Evolutionary conservation across 2,113 vertebrate species (phyloP).

Genomic region (Hyaena hyaena): DNA sequence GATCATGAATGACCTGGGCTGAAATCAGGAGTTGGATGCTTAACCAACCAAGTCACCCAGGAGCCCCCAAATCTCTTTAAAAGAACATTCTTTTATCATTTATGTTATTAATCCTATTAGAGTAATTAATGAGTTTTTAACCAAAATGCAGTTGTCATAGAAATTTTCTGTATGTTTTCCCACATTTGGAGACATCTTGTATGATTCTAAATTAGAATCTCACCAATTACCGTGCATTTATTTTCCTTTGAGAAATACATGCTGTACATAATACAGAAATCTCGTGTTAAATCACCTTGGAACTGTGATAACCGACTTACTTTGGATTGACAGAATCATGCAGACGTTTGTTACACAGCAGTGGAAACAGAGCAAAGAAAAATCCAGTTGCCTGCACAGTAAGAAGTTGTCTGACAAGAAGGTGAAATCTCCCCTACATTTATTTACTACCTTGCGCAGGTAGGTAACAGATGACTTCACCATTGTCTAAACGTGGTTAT

Average conservation of each 20-base stretch:
- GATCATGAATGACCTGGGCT: not conserved
- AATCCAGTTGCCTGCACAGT: conserved; percentile 90
- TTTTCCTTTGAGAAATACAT: not conserved
- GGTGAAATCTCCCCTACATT: conserved; percentile 94
- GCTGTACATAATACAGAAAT: not conserved
- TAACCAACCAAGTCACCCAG: not conserved
- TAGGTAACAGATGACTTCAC: conserved; percentile 74
- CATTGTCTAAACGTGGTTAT: accelerated
- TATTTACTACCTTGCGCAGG: conserved; percentile 95
- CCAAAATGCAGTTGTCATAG: not conserved
- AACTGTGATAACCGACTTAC: conserved; percentile 11
- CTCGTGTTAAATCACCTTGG: not conserved
- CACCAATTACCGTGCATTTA: not conserved
- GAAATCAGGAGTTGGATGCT: not conserved
- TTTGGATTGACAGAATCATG: conserved; percentile 90
- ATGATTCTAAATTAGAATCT: not conserved
- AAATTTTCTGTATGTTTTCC: not conserved
- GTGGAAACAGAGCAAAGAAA: conserved; percentile 94
- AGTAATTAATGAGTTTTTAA: not conserved
- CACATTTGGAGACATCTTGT: not conserved
- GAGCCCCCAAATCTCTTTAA: not conserved
- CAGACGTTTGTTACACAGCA: conserved; percentile 95
- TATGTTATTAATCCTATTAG: not conserved
- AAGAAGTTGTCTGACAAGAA: conserved; percentile 93
- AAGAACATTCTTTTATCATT: not conserved